A percentile compares a stretch with the other conserved stretches of the same genome.
Evolutionary conservation across 2,797 vertebrate species (phyloP).

Genomic region (Podarcis siculus): DNA sequence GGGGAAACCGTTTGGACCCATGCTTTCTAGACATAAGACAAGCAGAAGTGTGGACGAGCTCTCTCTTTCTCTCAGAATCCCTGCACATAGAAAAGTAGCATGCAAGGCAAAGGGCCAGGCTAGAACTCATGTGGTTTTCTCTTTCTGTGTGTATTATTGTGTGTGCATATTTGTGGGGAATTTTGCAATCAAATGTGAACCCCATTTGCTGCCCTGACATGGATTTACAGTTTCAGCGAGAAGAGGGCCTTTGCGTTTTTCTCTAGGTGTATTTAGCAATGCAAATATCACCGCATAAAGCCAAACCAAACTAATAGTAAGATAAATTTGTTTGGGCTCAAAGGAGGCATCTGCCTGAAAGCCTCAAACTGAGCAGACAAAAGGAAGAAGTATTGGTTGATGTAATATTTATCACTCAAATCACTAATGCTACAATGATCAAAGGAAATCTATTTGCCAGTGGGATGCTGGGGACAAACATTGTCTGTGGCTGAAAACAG

Average conservation of each 20-base stretch:
- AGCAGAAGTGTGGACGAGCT: neutral
- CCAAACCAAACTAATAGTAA: slow-evolving; percentile 22
- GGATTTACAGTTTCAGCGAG: neutral
- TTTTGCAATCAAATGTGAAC: neutral
- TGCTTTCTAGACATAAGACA: too few relatives aligned
- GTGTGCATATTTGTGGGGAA: neutral
- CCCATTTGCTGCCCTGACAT: neutral
- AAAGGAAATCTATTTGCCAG: slow-evolving; percentile 68
- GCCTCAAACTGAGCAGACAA: slow-evolving; percentile 61
- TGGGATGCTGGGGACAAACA: slow-evolving; percentile 42
- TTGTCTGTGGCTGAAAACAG: slow-evolving; percentile 51
- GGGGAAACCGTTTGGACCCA: too few relatives aligned
- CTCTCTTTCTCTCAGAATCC: neutral
- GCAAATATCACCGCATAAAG: slow-evolving; percentile 39
- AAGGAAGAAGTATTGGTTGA: slow-evolving; percentile 57
- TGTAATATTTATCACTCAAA: slow-evolving; percentile 69
- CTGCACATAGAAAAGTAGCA: neutral
- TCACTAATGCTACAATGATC: slow-evolving; percentile 55
- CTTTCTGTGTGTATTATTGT: neutral
- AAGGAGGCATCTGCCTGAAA: slow-evolving; percentile 54
- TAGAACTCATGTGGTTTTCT: too few relatives aligned
- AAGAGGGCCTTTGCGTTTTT: slow-evolving; percentile 6
- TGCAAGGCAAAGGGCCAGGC: neutral
- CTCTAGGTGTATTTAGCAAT: slow-evolving; percentile 26
- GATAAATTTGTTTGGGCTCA: slow-evolving; percentile 43